Evolutionary conservation across 2,113 vertebrate species (phyloP).

Genomic region (Cyanocitta stelleri): DNA sequence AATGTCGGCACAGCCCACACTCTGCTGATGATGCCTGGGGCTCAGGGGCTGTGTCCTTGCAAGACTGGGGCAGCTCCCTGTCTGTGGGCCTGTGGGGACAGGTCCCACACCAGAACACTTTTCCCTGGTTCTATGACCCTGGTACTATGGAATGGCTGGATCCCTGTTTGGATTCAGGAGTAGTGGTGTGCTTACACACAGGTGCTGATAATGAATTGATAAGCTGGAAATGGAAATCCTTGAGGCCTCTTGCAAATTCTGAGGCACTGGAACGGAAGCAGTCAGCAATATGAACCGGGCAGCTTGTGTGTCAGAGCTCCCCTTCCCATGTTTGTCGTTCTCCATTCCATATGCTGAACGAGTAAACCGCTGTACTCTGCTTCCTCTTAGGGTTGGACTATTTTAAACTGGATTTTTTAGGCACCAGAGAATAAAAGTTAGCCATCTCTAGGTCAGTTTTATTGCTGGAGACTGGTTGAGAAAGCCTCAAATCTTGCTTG

Average conservation of each 20-base stretch:
- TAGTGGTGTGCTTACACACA: rapidly evolving
- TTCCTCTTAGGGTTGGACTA: neutral
- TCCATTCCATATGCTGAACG: rapidly evolving
- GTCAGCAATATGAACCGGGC: no score
- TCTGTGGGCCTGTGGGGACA: rapidly evolving
- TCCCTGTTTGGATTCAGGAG: neutral
- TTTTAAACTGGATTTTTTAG: neutral
- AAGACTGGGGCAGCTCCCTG: neutral
- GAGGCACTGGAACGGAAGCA: neutral
- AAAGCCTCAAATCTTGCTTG: neutral
- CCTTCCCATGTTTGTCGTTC: neutral
- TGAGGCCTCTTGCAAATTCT: neutral
- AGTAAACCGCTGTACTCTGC: neutral
- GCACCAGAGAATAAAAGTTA: neutral
- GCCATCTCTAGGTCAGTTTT: neutral
- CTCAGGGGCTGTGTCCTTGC: rapidly evolving
- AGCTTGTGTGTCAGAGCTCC: neutral
- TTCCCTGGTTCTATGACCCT: neutral
- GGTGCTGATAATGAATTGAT: neutral
- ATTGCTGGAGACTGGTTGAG: neutral
- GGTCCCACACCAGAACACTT: no score
- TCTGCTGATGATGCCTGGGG: neutral
- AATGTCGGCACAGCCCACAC: neutral
- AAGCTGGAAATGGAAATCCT: neutral
- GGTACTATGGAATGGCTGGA: neutral